Evolutionary conservation across 1,140 invertebrate species (phyloP), one percentile per base, ranked within the genome.

Genomic region (Chrysopa pallens): DNA sequence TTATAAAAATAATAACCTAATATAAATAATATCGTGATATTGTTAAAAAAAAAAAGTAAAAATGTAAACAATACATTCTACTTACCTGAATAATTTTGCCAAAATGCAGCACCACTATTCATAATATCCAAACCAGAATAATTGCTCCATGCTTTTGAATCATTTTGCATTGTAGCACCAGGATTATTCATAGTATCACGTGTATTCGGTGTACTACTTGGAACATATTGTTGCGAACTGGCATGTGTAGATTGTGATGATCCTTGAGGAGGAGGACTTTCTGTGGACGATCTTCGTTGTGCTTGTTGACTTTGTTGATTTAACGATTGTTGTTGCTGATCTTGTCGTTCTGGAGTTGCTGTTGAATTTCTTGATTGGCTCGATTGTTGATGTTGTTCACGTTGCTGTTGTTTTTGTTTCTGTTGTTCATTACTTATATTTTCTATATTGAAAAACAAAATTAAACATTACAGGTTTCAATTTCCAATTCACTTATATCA

Each of bases 61-160:
- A n/a, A n/a, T n/a, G n/a, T n/a, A 9, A 28, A 13, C 17, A 23
- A 23, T 23, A 23, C 17, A 23, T 5, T 23, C n/a, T 42, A 62
- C 70, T 70, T 55, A 87, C 83, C 83, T 58, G 83, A 84, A 63
- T 87, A 85, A 59, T 84, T 87, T 61, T 85, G 82, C 83, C 83
- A 87, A 61, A 87, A 87, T 29, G 78, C 78, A 14, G 81, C 80
- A 2, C 80, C 77, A 42, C 74, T 78, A 50, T 72, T 76, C 64
- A 81, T 79, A 52, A 82, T 72, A 55, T 78, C 73, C 31, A 81
- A 70, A 40, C 78, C 78, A n/a, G 75, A 72, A 31, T 70, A 70
- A 61, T 80, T 80, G 50, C 71, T 76, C 79, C 80, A 82, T 27
- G 70, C 70, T 48, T 72, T 73, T 60, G 71, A 65, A 45, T 74